Percentiles rank a stretch among this genome's conserved stretches.
phyloP scores from a whole-genome alignment of 2,797 vertebrate species.

The Pangasius sanitwongsei region DNA sequence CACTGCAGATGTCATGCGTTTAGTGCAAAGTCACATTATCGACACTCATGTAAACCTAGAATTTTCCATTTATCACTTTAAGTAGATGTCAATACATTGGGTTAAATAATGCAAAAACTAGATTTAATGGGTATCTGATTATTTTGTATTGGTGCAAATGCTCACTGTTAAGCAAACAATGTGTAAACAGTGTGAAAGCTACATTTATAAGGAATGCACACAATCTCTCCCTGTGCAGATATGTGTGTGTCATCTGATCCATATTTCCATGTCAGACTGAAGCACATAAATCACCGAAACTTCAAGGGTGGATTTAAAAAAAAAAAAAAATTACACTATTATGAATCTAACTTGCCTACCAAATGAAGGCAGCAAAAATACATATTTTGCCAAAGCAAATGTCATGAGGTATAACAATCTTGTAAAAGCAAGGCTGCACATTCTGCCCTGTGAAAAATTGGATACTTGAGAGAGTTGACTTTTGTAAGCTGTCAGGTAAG shows the following conservation, averaged over 20 bases:
- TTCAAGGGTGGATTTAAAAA: background rate
- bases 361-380: background rate
- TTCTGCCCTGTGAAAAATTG: background rate
- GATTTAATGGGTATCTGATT: too few species aligned
- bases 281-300: background rate
- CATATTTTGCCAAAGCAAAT: background rate
- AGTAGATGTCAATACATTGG: background rate
- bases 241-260: background rate
- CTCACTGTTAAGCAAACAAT: background rate
- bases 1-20: background rate
- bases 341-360: background rate
- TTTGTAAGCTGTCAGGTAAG: slow-evolving; percentile 16
- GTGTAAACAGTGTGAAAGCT: background rate
- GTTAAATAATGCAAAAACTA: background rate
- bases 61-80: background rate
- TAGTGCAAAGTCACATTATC: background rate
- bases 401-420: background rate
- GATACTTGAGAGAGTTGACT: background rate
- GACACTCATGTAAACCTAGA: background rate
- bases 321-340: too few species aligned
- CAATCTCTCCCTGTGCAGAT: background rate
- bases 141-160: background rate
- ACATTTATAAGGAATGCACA: background rate
- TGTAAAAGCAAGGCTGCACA: background rate
- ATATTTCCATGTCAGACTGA: background rate